These are phyloP conservation scores for Leptatherina wallacei DNA, from an alignment of 2,797 vertebrate species.

Conservation along the genomic window DNA sequence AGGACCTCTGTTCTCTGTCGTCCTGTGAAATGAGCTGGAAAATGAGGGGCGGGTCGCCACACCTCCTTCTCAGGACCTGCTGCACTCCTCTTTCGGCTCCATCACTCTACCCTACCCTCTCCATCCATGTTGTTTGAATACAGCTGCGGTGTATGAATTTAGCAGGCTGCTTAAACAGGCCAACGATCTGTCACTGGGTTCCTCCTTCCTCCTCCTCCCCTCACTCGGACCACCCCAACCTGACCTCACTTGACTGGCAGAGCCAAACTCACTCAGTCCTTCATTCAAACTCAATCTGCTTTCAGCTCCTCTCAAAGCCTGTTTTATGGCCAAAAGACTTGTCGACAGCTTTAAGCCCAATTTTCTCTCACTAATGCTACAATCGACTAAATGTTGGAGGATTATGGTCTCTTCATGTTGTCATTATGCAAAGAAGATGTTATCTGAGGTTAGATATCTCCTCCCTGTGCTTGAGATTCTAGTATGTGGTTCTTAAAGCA, in stretches of 20 bases:
- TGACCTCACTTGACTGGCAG: conserved; percentile 67
- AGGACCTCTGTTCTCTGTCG: conserved; percentile 77
- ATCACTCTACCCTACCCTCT: conserved; percentile 37
- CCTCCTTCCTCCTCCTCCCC: conserved; percentile 5
- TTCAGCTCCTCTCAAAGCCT: conserved; percentile 64
- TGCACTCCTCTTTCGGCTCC: conserved; percentile 58
- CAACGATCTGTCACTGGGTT: conserved; percentile 70
- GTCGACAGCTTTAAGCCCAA: conserved; percentile 59
- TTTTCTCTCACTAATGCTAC: conserved; percentile 59
- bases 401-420: conserved; percentile 54
- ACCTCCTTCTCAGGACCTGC: conserved; percentile 70
- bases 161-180: conserved; percentile 81
- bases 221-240: conserved; percentile 24
- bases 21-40: conserved; percentile 85
- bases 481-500: not conserved
- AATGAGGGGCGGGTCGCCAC: conserved; percentile 81
- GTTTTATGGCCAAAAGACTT: conserved; percentile 53
- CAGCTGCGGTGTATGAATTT: conserved; percentile 86
- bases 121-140: conserved; percentile 79
- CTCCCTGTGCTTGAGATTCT: not conserved
- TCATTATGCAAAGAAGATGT: conserved; percentile 36
- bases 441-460: not conserved
- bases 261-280: conserved; percentile 50
- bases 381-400: conserved; percentile 47
- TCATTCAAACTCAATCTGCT: conserved; percentile 80